phyloP scores from a whole-genome alignment of 2,797 vertebrate genomes.

The Aulostomus chinensis region DNA sequence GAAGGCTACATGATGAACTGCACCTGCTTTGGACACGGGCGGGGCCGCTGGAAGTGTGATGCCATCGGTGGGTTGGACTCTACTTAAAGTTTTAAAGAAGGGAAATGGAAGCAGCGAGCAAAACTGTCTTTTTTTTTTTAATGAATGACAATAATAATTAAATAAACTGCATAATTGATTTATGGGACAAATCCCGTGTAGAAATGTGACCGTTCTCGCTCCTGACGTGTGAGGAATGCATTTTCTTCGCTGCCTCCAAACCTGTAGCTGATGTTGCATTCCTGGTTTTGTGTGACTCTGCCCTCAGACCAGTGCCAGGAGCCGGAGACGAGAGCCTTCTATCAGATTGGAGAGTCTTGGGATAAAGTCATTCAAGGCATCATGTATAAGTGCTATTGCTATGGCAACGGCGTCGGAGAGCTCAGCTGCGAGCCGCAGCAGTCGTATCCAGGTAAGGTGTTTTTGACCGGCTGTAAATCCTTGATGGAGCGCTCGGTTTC shows the following conservation, averaged over 20 bases:
- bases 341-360: constrained; percentile 96
- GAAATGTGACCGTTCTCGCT: too few relatives aligned
- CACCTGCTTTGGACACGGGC: constrained; percentile 94
- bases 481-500: too few relatives aligned
- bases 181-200: too few relatives aligned
- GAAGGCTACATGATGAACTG: constrained; percentile 98
- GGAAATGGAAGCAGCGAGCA: not conserved
- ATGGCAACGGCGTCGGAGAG: constrained; percentile 96
- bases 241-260: too few relatives aligned
- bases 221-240: too few relatives aligned
- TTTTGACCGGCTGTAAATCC: not conserved
- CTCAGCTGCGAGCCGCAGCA: constrained; percentile 93
- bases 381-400: constrained; percentile 93
- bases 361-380: constrained; percentile 89
- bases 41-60: constrained; percentile 97
- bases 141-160: too few relatives aligned
- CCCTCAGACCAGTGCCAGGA: constrained; percentile 95
- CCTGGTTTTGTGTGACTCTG: constrained; percentile 7
- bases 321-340: constrained; percentile 89
- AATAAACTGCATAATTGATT: too few relatives aligned
- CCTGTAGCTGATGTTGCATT: not conserved
- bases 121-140: not conserved
- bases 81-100: too few relatives aligned
- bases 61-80: constrained; percentile 83
- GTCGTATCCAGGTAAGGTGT: constrained; percentile 83